Evolutionary conservation across 2,888 invertebrate species (phyloP).

Genomic region (Gibbula magus): DNA sequence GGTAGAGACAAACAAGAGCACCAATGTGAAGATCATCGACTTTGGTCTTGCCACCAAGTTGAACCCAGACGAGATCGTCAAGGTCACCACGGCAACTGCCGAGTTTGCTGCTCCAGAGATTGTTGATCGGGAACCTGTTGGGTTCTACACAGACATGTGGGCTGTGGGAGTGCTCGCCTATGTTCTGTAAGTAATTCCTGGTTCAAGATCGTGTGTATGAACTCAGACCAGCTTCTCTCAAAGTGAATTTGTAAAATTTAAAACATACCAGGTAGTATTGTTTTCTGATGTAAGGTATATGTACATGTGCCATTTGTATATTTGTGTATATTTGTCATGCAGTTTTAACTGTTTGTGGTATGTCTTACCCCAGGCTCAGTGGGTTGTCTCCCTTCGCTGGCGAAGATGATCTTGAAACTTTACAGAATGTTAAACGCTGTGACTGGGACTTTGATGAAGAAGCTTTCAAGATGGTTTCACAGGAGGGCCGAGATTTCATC

Average conservation of each 20-base stretch:
- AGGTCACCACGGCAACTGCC: slow-evolving; percentile 98
- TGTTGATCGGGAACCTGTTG: slow-evolving; percentile 97
- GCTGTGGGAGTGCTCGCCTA: slow-evolving; percentile 98
- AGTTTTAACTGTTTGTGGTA: background rate
- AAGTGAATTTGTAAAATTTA: background rate
- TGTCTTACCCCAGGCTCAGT: slow-evolving; percentile 82
- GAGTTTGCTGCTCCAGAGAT: slow-evolving; percentile 99
- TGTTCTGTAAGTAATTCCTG: slow-evolving; percentile 87
- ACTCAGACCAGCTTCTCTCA: background rate
- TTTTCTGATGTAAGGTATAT: background rate
- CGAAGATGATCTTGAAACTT: slow-evolving; percentile 97
- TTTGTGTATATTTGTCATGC: background rate
- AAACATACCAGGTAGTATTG: background rate
- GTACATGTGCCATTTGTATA: background rate
- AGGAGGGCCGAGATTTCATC: slow-evolving; percentile 99
- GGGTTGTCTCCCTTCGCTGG: slow-evolving; percentile 99
- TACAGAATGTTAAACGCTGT: slow-evolving; percentile 98
- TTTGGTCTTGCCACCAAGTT: slow-evolving; percentile 99
- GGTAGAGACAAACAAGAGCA: slow-evolving; percentile 96
- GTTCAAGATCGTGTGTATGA: too few relatives aligned
- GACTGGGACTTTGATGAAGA: slow-evolving; percentile 99
- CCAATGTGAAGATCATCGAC: slow-evolving; percentile 98
- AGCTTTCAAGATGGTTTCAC: slow-evolving; percentile 94
- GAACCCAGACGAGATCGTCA: slow-evolving; percentile 98
- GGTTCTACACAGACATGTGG: slow-evolving; percentile 99